Conservation (phyloP, 1,140 invertebrate species). For the Berghia stephanieae region DNA sequence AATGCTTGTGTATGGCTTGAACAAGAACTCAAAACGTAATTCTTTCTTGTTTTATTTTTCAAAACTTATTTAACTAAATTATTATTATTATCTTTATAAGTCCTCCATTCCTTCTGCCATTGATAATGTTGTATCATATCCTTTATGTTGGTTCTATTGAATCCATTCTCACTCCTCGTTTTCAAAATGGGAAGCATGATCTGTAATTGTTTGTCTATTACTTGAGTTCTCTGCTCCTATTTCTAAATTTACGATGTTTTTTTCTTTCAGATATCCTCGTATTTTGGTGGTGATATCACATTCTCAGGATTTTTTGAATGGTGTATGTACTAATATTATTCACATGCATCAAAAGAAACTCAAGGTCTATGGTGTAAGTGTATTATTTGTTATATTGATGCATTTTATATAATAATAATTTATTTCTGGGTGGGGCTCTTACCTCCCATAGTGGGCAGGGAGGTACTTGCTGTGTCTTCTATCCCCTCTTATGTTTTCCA, state of each 20-base stretch:
- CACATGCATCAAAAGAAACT: constrained; percentile 93
- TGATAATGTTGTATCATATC: too few species aligned
- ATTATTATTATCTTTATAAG: too few species aligned
- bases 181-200: too few species aligned
- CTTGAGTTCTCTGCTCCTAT: background rate
- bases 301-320: constrained; percentile 99
- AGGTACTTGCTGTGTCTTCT: too few species aligned
- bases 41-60: background rate
- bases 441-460: too few species aligned
- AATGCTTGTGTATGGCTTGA: constrained; percentile 99
- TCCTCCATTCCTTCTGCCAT: too few species aligned
- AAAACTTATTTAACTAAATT: background rate
- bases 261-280: constrained; percentile 83
- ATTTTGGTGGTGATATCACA: constrained; percentile 99
- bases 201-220: background rate
- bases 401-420: background rate
- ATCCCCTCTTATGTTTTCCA: too few species aligned
- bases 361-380: constrained; percentile 90
- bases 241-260: constrained; percentile 38
- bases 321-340: constrained; percentile 98
- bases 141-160: too few species aligned
- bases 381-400: too few species aligned
- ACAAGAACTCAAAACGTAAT: constrained; percentile 91
- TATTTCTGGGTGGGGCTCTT: too few species aligned
- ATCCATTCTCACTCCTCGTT: too few species aligned